Conservation (phyloP, 92 coral and sea anemone species). For the Porites rus region DNA sequence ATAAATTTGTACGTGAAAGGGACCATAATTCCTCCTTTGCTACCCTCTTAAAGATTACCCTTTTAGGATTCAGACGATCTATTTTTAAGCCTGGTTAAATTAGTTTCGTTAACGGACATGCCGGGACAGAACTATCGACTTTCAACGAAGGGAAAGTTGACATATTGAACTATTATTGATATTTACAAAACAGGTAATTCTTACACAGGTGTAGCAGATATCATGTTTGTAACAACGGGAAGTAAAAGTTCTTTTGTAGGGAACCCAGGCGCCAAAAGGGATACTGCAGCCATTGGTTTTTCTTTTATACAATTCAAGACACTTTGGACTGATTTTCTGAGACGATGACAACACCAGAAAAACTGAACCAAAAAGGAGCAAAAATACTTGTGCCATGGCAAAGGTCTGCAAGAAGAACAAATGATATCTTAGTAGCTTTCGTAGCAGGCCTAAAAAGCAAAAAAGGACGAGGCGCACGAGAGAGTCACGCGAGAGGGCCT, state of each 20-base stretch:
- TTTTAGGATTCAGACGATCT: no score
- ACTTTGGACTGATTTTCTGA: constrained; percentile 12
- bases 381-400: background rate
- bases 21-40: no score
- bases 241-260: constrained; percentile 70
- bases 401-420: background rate
- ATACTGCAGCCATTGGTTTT: constrained; percentile 80
- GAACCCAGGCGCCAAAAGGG: constrained; percentile 59
- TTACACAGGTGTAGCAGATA: constrained; percentile 93
- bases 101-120: no score
- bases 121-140: no score
- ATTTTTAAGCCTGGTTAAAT: no score
- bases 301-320: constrained; percentile 20
- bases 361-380: background rate
- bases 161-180: background rate
- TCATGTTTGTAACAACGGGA: constrained; percentile 94
- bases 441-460: no score
- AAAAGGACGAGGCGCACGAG: no score
- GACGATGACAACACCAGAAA: constrained; percentile 5
- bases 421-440: no score
- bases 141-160: no score
- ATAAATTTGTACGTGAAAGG: no score
- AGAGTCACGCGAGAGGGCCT: no score
- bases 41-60: no score
- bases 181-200: background rate